These are phyloP conservation scores for Ascidia mentula DNA, from an alignment of 23 tunicate genomes.

Conservation along the genomic window DNA sequence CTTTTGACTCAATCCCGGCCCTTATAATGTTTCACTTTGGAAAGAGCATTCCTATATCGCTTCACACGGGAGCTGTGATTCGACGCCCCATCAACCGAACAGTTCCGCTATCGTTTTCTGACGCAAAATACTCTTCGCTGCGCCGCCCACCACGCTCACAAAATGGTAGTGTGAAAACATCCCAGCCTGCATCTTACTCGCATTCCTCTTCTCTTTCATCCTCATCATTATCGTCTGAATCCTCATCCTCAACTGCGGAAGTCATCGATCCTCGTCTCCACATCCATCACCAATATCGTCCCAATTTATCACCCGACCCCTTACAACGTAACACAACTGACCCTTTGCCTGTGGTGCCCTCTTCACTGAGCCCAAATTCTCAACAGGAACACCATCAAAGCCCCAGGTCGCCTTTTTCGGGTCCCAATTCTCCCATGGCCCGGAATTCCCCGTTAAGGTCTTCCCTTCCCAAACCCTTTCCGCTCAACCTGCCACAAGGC, in stretches of 20 bases:
- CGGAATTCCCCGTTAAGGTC: constrained; percentile 9
- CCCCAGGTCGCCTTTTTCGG: not conserved
- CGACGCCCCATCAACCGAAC: constrained; percentile 54
- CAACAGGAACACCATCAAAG: not conserved
- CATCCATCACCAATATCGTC: not conserved
- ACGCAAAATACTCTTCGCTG: constrained; percentile 58
- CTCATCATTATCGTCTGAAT: constrained; percentile 4
- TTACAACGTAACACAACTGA: not conserved
- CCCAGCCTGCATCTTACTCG: not conserved
- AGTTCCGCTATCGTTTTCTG: constrained; percentile 49
- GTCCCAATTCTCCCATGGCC: not conserved
- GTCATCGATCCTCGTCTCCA: not conserved
- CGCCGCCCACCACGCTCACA: constrained; percentile 8
- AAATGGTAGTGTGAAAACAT: not conserved
- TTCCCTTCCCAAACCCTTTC: constrained; percentile 16
- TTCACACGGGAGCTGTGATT: constrained; percentile 53
- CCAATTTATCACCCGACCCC: constrained; percentile 1
- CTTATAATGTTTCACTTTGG: constrained; percentile 50
- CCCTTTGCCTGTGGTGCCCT: not conserved
- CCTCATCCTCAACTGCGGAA: constrained; percentile 11
- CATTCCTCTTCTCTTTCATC: constrained; percentile 13
- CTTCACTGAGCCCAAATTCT: not conserved
- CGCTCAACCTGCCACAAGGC: not conserved
- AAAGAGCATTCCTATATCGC: constrained; percentile 47
- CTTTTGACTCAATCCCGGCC: constrained; percentile 62